Evolutionary conservation across 1,140 invertebrate genomes (phyloP), one percentile per base, ranked within the genome.

Genomic region (Trissolcus basalis): DNA sequence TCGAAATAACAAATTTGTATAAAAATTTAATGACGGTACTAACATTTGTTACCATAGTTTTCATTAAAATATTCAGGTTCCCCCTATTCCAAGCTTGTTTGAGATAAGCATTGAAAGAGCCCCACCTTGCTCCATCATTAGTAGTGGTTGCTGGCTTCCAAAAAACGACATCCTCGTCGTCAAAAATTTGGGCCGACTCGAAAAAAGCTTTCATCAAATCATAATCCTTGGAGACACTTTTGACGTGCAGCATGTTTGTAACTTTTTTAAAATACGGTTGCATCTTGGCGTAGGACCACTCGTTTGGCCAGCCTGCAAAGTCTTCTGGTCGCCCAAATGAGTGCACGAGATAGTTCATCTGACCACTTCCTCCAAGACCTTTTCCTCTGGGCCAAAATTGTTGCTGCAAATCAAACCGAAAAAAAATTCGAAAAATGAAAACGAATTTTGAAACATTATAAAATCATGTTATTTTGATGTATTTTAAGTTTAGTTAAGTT

Each of bases 41-140:
- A 27, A 27, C 19, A 27, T 89, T 90, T 0, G 85, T 91, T 0
- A 91, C 93, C 32, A 92, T 84, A 0, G 94, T 92, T 32, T 93
- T 91, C 0, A 91, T 88, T 33, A 94, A 76, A 1, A 95, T 90
- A 39, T 93, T 91, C 1, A 96, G 83, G 82, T 96, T 96, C 27
- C 81, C 82, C 58, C 92, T 88, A 27, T 91, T 89, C 70, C 92
- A 83, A 2, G 90, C 90, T n/a, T 92, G 90, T 53, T 90, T 89
- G 1, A 96, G 82, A 83, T 94, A 95, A 0, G 89, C 90, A n/a
- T 92, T 90, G 39, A 88, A 89, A 7, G 92, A 91, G 64, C 91
- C 93, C 85, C 92, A 91, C n/a, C 95, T 87, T 0, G 90, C 80
- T 0, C 95, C 95, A 35, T 92, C 90, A 51, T 90, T 88, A 1